Base-by-base conservation (phyloP, 2,888 invertebrate species). In the Reticulitermes lucifugus region DNA sequence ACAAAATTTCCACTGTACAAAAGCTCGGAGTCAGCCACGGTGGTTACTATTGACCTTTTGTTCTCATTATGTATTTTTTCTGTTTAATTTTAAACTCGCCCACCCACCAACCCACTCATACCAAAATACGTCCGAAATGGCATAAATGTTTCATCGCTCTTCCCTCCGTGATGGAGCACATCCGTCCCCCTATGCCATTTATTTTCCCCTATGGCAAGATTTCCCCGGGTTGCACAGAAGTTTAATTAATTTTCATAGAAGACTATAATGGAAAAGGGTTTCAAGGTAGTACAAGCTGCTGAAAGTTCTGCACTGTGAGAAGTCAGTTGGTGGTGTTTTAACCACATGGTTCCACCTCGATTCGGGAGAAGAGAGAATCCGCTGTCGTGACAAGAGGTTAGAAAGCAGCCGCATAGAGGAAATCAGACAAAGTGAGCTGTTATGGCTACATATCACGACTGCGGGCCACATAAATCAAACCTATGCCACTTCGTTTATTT, bases 351-450 rank as follows among this genome's bases (percentile, higher is more conserved):
- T 65, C 65, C 65, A n/a, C 9, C 65, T 65, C 65, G 65, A 65
- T 65, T 65, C 10, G 25, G 65, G 73, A 41, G 73, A 35, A 41
- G 21, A 73, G 73, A 41, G 41, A 73, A 10, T 41, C 73, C 73
- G 41, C 73, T 41, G 18, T 41, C 73, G 73, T 73, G 73, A 73
- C 73, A 73, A 41, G 73, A 73, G 73, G 73, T 73, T 73, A 73
- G 73, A 73, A 73, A 73, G 35, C 73, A 35, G 41, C 73, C 41
- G 73, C 22, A 41, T 41, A 55, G 73, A 85, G 81, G 80, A 81
- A 85, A 85, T 85, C 84, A 85, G 21, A 81, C 73, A 81, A 81
- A 85, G 84, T 85, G 84, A 85, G 81, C 81, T 81, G 84, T 85
- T 85, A 85, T 59, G 81, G 70, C 84, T 51, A 51, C 81, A 73